Base-by-base conservation (phyloP, 2,888 invertebrate genomes). In the Trachelus stipa region DNA sequence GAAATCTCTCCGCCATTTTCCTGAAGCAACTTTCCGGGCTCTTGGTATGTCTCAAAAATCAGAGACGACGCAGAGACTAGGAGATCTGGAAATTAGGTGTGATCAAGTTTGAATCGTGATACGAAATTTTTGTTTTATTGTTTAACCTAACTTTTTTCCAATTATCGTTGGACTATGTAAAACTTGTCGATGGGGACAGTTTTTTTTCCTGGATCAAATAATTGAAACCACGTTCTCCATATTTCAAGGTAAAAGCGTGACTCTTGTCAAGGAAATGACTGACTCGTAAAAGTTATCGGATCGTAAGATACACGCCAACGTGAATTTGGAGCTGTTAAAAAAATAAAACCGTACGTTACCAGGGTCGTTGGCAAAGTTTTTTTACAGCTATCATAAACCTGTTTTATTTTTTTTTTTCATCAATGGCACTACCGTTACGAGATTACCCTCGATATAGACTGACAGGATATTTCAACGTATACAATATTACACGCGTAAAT, bases 1-100 rank as follows among this genome's bases (percentile, higher is more conserved):
- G 84, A 85, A 85, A 86, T 85, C 83, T 82, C 81, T 76, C 56
- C 37, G 34, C 68, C 56, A 56, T 56, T 23, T 56, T 56, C 56
- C 56, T 56, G 23, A 56, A 56, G 56, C 56, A 23, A 23, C 56
- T 9, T 56, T 2, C 9, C 23, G 23, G 0, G 56, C 56, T 23
- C 23, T 56, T 56, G 6, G 23, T 15, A 9, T 9, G 56, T 15
- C 23, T 2, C 6, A 56, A 56, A 23, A 56, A 6, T 23, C 56
- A 6, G 23, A 6, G 9, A 40, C 9, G 15, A 15, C 40, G 2
- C 15, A 2, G 15, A 40, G 23, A 40, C 40, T 4, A 15, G 15
- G 40, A 15, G 23, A 56, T 23, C 23, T 2, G 56, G 23, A 23
- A 56, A 56, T 40, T 15, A 4, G 1, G 40, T 15, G 15, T 6